Conservation (phyloP, 2,888 invertebrate species). For the Meiosimyza platycephala region DNA sequence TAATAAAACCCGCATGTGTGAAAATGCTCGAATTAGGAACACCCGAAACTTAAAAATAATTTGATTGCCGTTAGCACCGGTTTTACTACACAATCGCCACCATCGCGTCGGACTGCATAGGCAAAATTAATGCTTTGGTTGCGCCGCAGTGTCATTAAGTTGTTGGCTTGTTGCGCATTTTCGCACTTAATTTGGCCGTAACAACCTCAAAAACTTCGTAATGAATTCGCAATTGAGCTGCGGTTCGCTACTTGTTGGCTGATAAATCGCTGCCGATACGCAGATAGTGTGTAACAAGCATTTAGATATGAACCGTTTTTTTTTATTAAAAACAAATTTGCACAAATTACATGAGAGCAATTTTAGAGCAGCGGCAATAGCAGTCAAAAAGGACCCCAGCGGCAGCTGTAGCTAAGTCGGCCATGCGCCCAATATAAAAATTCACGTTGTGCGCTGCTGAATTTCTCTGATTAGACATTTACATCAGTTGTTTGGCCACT, state of each 20-base stretch:
- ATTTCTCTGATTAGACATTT: no score
- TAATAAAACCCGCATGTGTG: no score
- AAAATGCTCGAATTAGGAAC: no score
- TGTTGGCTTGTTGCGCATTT: slow-evolving; percentile 23
- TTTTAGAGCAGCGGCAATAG: slow-evolving; percentile 14
- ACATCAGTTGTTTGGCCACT: no score
- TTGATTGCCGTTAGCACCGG: no score
- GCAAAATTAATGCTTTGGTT: not conserved
- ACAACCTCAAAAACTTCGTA: not conserved
- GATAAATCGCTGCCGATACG: slow-evolving; percentile 13
- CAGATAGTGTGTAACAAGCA: slow-evolving; percentile 15
- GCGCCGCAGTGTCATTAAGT: slow-evolving; percentile 16
- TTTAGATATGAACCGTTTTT: slow-evolving; percentile 20
- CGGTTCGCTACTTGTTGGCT: not conserved
- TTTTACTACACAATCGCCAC: no score
- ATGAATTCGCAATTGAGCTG: no score
- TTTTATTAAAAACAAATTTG: slow-evolving; percentile 34
- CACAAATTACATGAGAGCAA: slow-evolving; percentile 31
- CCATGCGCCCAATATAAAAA: no score
- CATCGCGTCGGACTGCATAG: not conserved
- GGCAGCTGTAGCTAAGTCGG: no score
- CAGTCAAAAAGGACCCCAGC: no score
- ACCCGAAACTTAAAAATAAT: no score
- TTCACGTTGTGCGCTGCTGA: no score
- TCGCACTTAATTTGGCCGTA: slow-evolving; percentile 25